These are phyloP conservation scores for Fregata magnificens DNA, from an alignment of 2,113 vertebrate genomes.

Conservation along the genomic window DNA sequence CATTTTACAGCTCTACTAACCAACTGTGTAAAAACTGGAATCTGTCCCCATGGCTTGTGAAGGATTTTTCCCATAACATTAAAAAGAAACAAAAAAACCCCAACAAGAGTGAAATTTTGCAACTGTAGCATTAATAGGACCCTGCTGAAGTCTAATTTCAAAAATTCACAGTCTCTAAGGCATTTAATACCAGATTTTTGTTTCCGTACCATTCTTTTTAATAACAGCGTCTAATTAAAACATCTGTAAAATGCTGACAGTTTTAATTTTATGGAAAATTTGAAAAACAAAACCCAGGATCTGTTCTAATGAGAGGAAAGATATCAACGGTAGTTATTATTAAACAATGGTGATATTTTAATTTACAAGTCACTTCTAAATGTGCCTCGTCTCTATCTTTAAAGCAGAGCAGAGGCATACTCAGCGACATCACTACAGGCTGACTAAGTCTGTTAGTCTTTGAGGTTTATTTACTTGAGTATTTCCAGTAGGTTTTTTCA, in stretches of 20 bases:
- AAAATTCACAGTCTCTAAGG: slow-evolving; percentile 65
- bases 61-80: slow-evolving; percentile 58
- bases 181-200: slow-evolving; percentile 67
- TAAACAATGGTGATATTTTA: slow-evolving; percentile 55
- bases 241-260: slow-evolving; percentile 78
- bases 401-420: neutral
- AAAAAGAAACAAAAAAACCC: slow-evolving; percentile 36
- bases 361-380: slow-evolving; percentile 61
- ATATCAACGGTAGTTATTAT: slow-evolving; percentile 37
- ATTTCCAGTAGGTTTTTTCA: neutral
- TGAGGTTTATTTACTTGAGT: neutral
- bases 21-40: slow-evolving; percentile 68
- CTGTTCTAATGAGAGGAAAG: slow-evolving; percentile 42
- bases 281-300: slow-evolving; percentile 60
- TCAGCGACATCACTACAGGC: neutral
- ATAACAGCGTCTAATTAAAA: slow-evolving; percentile 82
- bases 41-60: slow-evolving; percentile 68
- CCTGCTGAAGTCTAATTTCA: slow-evolving; percentile 66
- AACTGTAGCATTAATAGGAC: slow-evolving; percentile 72
- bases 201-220: slow-evolving; percentile 75
- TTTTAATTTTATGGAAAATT: slow-evolving; percentile 75
- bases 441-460: neutral
- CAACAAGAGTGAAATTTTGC: slow-evolving; percentile 63
- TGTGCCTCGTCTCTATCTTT: neutral
- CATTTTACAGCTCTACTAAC: slow-evolving; percentile 70